Evolutionary conservation across 2,888 invertebrate genomes (phyloP).

Genomic region (Kuschelorhynchus macadamiae): DNA sequence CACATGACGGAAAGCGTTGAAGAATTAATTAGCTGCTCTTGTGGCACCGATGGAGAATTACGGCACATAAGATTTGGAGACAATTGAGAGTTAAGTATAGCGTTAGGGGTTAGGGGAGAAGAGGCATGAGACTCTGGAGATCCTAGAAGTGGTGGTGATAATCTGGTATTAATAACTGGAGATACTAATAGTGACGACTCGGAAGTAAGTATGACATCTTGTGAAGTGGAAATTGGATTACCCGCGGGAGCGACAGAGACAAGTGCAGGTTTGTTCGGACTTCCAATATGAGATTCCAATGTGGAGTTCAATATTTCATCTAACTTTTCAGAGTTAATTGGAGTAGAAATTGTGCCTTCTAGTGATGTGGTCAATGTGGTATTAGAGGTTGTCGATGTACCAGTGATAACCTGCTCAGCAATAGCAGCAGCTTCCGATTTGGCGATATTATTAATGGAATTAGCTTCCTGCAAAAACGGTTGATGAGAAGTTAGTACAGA

Average conservation of each 20-base stretch:
- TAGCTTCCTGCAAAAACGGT: slow-evolving; percentile 56
- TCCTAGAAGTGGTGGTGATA: slow-evolving; percentile 57
- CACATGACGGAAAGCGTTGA: slow-evolving; percentile 55
- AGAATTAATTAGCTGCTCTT: slow-evolving; percentile 56
- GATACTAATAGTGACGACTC: slow-evolving; percentile 60
- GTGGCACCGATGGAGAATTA: slow-evolving; percentile 54
- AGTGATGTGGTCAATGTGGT: slow-evolving; percentile 59
- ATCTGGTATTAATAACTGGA: slow-evolving; percentile 58
- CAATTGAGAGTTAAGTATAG: slow-evolving; percentile 75
- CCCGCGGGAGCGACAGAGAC: slow-evolving; percentile 42
- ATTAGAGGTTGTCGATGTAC: slow-evolving; percentile 62
- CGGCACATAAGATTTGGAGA: slow-evolving; percentile 75
- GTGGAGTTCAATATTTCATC: slow-evolving; percentile 75
- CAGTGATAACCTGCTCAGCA: slow-evolving; percentile 56
- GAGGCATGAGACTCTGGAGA: slow-evolving; percentile 66
- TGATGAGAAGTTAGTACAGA: slow-evolving; percentile 54
- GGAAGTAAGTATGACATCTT: slow-evolving; percentile 67
- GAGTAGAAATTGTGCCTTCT: slow-evolving; percentile 57
- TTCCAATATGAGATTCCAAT: slow-evolving; percentile 70
- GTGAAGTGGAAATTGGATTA: slow-evolving; percentile 58
- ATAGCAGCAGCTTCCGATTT: slow-evolving; percentile 63
- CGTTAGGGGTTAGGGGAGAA: slow-evolving; percentile 71
- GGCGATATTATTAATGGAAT: slow-evolving; percentile 58
- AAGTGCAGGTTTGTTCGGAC: slow-evolving; percentile 49
- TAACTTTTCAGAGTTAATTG: slow-evolving; percentile 69